Base-by-base conservation (phyloP, 2,888 invertebrate species). In the Anorthoa munda region DNA sequence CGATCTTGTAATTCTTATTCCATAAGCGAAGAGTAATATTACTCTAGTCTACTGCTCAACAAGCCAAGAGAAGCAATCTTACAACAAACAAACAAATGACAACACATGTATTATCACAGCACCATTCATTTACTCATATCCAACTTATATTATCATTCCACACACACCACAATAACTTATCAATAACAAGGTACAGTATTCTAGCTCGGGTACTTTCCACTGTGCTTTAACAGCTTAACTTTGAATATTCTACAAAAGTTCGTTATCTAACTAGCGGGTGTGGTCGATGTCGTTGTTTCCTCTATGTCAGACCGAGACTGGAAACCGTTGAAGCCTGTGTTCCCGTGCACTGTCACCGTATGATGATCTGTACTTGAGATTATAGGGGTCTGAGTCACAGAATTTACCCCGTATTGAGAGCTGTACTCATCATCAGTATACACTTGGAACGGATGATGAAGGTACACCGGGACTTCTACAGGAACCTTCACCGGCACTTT, bases 101-200 rank as follows among this genome's bases (percentile, higher is more conserved):
- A 90, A 88, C 75, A 84, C 84, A 68, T 51, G 9, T 61, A 82
- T 72, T 94, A 95, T 95, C 95, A 95, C 95, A 95, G 94, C 90
- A 92, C 86, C 92, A 93, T 90, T 90, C 93, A 94, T 94, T 95
- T 94, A 94, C 92, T 94, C 90, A 84, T 87, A 86, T 84, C 83
- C 75, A 83, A 86, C 77, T 86, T 86, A 82, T 79, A 80, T 81
- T 81, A 79, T 83, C 79, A 84, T 75, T 82, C 75, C 89, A 90
- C 83, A 90, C 83, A 83, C 90, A 86, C 89, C 72, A 88, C 87
- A 90, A 91, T 92, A 92, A 92, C 88, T 92, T 92, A 92, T 68
- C 82, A 45, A 81, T 66, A 81, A 81, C 81, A 89, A 82, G 81
- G 73, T 81, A 85, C 73, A 78, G 55, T 61, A 69, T 77, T 79